These are phyloP conservation scores for Pseudonaja textilis DNA, from an alignment of 2,113 vertebrate species.

Conservation along the genomic window DNA sequence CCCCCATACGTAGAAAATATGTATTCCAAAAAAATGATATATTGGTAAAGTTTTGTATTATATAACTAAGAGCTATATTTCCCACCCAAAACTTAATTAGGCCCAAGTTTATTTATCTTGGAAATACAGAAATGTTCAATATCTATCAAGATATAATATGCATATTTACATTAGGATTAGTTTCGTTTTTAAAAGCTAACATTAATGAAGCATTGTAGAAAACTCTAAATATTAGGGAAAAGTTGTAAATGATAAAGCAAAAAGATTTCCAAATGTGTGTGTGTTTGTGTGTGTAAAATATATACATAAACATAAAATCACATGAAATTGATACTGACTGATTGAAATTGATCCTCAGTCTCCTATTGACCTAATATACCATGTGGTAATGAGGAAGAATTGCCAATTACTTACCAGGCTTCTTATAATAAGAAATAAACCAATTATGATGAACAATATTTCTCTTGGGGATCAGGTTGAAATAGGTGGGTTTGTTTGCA, in stretches of 20 bases:
- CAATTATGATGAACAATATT: constrained; percentile 10
- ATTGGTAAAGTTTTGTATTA: background rate
- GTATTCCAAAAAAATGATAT: background rate
- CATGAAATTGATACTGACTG: background rate
- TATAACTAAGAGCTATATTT: background rate
- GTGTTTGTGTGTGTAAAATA: background rate
- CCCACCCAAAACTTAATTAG: background rate
- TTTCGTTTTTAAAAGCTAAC: background rate
- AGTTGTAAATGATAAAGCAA: background rate
- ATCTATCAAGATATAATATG: background rate
- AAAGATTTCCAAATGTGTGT: background rate
- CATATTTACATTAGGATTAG: background rate
- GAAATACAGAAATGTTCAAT: background rate
- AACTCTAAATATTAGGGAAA: background rate
- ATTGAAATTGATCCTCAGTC: background rate
- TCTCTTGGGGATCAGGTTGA: rapidly evolving
- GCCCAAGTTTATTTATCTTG: background rate
- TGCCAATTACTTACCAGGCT: background rate
- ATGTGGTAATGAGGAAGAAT: constrained; percentile 25
- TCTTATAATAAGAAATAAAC: constrained; percentile 14
- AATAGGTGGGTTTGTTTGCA: background rate
- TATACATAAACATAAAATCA: background rate
- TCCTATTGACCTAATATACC: background rate
- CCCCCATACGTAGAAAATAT: background rate
- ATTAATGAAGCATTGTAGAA: background rate